phyloP scores from a whole-genome alignment of 1,140 invertebrate species.

The Philotrypesis tridentata region DNA sequence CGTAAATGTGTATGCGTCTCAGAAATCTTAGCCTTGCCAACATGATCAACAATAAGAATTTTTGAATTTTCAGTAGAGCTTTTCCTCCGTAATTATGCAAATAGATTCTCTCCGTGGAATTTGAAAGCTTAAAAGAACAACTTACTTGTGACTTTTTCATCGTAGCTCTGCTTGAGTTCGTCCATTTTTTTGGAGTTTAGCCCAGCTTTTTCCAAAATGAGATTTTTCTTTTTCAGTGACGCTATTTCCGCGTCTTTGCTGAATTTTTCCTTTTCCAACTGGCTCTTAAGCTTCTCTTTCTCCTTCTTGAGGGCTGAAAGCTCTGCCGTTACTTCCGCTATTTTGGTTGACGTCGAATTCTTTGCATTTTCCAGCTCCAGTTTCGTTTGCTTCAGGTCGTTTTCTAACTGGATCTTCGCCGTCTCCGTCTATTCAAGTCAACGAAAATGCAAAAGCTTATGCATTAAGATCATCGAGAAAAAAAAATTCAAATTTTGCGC shows the following conservation, averaged over 20 bases:
- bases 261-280: conserved; percentile 63
- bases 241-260: conserved; percentile 78
- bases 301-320: conserved; percentile 75
- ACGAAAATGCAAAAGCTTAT: too few relatives aligned
- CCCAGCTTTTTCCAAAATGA: conserved; percentile 77
- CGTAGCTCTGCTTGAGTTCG: conserved; percentile 80
- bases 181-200: conserved; percentile 78
- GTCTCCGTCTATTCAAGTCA: conserved; percentile 61
- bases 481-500: too few relatives aligned
- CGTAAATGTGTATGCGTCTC: too few relatives aligned
- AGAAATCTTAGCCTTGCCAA: too few relatives aligned
- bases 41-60: too few relatives aligned
- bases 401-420: conserved; percentile 63
- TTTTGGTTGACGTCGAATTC: conserved; percentile 65
- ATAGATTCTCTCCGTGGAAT: too few relatives aligned
- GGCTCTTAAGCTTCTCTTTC: conserved; percentile 77
- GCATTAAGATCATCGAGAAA: too few relatives aligned
- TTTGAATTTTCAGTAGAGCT: too few relatives aligned
- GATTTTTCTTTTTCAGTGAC: conserved; percentile 78
- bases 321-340: conserved; percentile 73
- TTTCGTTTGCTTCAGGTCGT: conserved; percentile 66
- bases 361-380: conserved; percentile 68
- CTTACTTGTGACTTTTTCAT: conserved; percentile 80
- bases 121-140: too few relatives aligned
- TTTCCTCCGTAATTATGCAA: too few relatives aligned